Conservation (phyloP, 2,113 vertebrate genomes). For the Salvelinus fontinalis region DNA sequence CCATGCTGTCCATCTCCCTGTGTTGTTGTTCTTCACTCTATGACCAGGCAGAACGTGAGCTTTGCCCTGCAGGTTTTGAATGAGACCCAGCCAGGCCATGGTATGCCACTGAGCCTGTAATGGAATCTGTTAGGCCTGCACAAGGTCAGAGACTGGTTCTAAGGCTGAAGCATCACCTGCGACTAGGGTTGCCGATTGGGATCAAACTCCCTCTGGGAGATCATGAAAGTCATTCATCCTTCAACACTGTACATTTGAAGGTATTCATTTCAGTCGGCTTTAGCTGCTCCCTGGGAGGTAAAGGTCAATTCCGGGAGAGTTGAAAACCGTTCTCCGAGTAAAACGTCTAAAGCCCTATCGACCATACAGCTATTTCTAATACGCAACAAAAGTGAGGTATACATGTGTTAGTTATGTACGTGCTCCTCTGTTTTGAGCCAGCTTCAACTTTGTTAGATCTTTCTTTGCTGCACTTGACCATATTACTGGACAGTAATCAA, state of each 20-base stretch:
- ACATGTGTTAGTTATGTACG: too few relatives aligned
- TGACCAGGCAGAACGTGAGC: constrained; percentile 36
- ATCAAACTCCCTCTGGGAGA: too few relatives aligned
- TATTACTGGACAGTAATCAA: too few relatives aligned
- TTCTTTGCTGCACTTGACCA: too few relatives aligned
- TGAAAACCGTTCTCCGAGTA: too few relatives aligned
- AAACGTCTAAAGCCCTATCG: too few relatives aligned
- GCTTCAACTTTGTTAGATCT: too few relatives aligned
- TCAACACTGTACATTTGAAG: background rate
- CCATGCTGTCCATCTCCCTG: constrained; percentile 13
- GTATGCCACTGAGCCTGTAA: constrained; percentile 31
- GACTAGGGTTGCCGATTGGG: background rate
- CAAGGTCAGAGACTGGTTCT: constrained; percentile 6
- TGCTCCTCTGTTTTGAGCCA: too few relatives aligned
- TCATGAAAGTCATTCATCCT: background rate
- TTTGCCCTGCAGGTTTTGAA: constrained; percentile 40
- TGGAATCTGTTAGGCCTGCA: constrained; percentile 27
- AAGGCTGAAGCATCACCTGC: constrained; percentile 16
- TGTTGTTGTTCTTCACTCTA: background rate
- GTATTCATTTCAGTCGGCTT: background rate
- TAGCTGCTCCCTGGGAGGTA: too few relatives aligned
- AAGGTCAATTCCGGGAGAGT: too few relatives aligned
- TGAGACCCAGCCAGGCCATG: constrained; percentile 8
- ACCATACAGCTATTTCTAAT: too few relatives aligned
- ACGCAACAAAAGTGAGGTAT: too few relatives aligned